These are phyloP conservation scores for Cheilosia scutellata DNA, from an alignment of 2,888 invertebrate species.

Conservation along the genomic window DNA sequence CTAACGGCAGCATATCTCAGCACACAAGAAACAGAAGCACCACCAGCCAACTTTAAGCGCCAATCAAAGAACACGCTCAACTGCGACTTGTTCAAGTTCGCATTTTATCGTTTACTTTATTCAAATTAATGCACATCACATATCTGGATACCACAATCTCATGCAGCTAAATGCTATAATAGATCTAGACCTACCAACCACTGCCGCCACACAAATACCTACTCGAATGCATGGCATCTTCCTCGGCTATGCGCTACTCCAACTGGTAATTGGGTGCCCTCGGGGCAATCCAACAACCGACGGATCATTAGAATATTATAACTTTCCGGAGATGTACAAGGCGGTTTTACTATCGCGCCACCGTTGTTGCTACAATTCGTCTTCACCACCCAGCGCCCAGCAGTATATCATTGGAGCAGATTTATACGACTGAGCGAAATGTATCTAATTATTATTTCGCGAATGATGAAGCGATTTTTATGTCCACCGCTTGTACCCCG, in stretches of 20 bases:
- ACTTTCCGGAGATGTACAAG: slow-evolving; percentile 67
- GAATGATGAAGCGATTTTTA: slow-evolving; percentile 74
- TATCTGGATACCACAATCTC: slow-evolving; percentile 44
- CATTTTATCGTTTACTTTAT: slow-evolving; percentile 56
- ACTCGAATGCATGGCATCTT: neutral
- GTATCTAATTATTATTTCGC: slow-evolving; percentile 72
- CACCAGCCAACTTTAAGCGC: slow-evolving; percentile 24
- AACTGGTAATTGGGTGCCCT: slow-evolving; percentile 58
- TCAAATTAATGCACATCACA: slow-evolving; percentile 58
- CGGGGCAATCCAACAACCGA: slow-evolving; percentile 38
- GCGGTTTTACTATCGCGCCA: slow-evolving; percentile 66
- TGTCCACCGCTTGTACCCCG: slow-evolving; percentile 63
- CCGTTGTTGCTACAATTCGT: slow-evolving; percentile 57
- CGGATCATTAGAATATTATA: slow-evolving; percentile 74
- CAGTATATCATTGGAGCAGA: slow-evolving; percentile 60
- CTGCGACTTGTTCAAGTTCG: slow-evolving; percentile 37
- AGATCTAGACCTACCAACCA: slow-evolving; percentile 27
- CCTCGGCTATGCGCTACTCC: slow-evolving; percentile 21
- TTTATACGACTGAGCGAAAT: slow-evolving; percentile 70
- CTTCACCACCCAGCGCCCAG: slow-evolving; percentile 51
- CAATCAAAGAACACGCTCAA: slow-evolving; percentile 20
- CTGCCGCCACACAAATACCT: neutral
- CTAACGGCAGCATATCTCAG: neutral
- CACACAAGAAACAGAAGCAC: neutral
- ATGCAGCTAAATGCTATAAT: slow-evolving; percentile 59